Evolutionary conservation across 2,888 invertebrate species (phyloP).

Genomic region (Liopterus haemorrhoidalis): DNA sequence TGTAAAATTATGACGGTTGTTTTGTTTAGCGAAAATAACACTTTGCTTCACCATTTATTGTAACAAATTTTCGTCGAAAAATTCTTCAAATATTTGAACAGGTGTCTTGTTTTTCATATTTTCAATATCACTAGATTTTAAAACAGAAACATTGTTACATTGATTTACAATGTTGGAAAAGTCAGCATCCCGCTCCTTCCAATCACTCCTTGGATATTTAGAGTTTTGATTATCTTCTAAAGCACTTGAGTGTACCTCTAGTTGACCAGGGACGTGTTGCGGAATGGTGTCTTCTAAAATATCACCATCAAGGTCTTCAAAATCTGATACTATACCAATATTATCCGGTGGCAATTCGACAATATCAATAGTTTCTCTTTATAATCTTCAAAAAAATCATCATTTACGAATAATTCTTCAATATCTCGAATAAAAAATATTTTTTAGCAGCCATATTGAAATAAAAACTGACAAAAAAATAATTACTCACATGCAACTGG

Average conservation of each 20-base stretch:
- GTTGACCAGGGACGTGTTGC: slow-evolving; percentile 14
- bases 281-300: slow-evolving; percentile 12
- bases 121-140: no score
- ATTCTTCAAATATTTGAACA: no score
- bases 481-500: slow-evolving; percentile 2
- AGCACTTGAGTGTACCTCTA: slow-evolving; percentile 13
- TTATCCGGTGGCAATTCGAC: slow-evolving; percentile 13
- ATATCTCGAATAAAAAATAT: slow-evolving; percentile 5
- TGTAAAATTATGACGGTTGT: no score
- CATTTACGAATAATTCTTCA: slow-evolving; percentile 11
- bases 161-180: no score
- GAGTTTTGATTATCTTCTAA: slow-evolving; percentile 7
- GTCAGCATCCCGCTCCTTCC: no score
- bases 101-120: no score
- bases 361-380: slow-evolving; percentile 8
- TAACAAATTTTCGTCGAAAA: no score
- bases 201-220: no score
- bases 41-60: no score
- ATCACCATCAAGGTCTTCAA: slow-evolving; percentile 11
- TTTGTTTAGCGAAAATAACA: no score
- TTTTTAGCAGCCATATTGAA: slow-evolving; percentile 6
- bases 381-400: slow-evolving; percentile 10
- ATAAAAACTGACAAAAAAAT: no score
- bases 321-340: slow-evolving; percentile 11
- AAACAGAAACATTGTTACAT: no score